A percentile compares a stretch with the other conserved stretches of the same genome.
Evolutionary conservation across 2,888 invertebrate genomes (phyloP).

Genomic region (Volucella inanis): DNA sequence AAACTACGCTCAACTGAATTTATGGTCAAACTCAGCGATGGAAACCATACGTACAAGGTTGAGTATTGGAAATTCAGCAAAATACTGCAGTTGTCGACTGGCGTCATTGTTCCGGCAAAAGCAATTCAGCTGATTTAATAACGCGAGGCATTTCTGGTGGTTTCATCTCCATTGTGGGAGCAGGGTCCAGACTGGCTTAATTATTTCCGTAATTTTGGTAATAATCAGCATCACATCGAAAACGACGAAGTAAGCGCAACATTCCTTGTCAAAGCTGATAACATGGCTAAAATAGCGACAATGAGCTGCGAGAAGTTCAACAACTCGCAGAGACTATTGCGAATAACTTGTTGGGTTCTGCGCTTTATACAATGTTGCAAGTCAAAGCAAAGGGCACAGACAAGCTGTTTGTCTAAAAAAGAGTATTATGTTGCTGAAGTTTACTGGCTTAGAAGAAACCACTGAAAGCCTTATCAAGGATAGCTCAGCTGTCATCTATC

Average conservation of each 20-base stretch:
- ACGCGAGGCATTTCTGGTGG: neutral
- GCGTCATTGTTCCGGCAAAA: no score
- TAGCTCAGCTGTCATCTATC: slow-evolving; percentile 14
- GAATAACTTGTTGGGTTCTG: slow-evolving; percentile 27
- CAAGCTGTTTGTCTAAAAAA: neutral
- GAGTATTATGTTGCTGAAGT: slow-evolving; percentile 20
- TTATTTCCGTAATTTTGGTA: neutral
- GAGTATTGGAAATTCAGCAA: no score
- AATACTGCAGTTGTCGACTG: no score
- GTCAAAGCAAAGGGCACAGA: neutral
- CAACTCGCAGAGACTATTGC: slow-evolving; percentile 19
- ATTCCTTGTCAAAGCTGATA: no score
- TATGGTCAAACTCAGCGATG: no score
- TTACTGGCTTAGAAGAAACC: slow-evolving; percentile 20
- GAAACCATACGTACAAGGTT: no score
- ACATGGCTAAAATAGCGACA: neutral
- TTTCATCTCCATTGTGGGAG: neutral
- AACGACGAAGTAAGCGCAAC: no score
- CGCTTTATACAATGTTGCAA: slow-evolving; percentile 6
- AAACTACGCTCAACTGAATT: no score
- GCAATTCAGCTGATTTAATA: no score
- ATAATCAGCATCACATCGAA: no score
- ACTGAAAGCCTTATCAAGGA: neutral
- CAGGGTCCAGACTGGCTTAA: neutral
- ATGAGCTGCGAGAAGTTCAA: slow-evolving; percentile 8